Conservation (phyloP, 1,140 invertebrate species). For the Elymnias hypermnestra region DNA sequence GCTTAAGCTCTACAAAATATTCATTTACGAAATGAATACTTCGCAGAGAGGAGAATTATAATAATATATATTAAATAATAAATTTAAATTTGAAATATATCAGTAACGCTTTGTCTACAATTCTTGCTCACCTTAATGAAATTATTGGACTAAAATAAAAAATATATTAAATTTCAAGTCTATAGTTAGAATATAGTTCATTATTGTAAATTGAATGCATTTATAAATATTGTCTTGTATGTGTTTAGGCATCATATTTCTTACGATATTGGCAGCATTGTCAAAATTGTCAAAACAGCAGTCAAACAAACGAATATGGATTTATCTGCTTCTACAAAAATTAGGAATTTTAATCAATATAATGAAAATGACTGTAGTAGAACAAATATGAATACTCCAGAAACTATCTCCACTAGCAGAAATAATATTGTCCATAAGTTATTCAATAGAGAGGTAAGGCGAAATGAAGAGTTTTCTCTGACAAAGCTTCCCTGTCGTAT, state of each 20-base stretch:
- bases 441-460: constrained; percentile 68
- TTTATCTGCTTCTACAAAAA: constrained; percentile 48
- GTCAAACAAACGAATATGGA: constrained; percentile 71
- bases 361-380: constrained; percentile 47
- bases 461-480: constrained; percentile 16
- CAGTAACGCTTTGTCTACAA: no score
- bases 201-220: constrained; percentile 1
- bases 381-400: constrained; percentile 36
- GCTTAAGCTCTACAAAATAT: no score
- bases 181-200: no score
- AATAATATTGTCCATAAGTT: constrained; percentile 64
- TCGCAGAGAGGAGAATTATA: no score
- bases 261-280: constrained; percentile 24
- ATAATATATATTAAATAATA: no score
- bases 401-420: constrained; percentile 35
- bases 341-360: constrained; percentile 43
- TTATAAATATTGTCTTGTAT: not conserved
- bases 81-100: no score
- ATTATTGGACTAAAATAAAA: no score
- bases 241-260: constrained; percentile 27
- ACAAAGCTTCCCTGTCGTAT: constrained; percentile 20
- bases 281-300: constrained; percentile 43
- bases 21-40: no score
- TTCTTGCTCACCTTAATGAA: no score
- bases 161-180: no score